These are phyloP conservation scores for Meandrusa payeni DNA, from an alignment of 2,888 invertebrate genomes.

Conservation along the genomic window DNA sequence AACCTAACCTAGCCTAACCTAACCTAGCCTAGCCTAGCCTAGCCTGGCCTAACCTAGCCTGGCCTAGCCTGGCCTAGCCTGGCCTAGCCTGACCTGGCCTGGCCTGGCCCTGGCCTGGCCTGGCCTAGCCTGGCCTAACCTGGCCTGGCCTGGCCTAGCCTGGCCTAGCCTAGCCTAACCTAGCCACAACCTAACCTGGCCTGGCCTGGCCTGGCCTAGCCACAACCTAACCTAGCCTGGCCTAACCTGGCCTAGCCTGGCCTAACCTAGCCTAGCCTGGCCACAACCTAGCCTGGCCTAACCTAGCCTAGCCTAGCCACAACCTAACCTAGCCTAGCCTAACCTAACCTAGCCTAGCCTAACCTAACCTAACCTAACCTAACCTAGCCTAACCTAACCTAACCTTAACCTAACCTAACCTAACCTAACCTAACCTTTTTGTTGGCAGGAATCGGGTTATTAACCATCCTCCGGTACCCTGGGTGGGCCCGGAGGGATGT, in stretches of 20 bases:
- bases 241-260: constrained; percentile 22
- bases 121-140: constrained; percentile 20
- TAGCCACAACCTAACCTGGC: too few species aligned
- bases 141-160: constrained; percentile 19
- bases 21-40: constrained; percentile 20
- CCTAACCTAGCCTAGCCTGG: constrained; percentile 24
- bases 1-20: too few species aligned
- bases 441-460: too few species aligned
- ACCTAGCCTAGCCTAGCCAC: too few species aligned
- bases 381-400: constrained; percentile 21
- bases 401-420: too few species aligned
- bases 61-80: constrained; percentile 19
- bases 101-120: constrained; percentile 19
- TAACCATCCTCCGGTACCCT: too few species aligned
- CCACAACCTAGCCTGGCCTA: constrained; percentile 4
- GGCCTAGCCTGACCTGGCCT: constrained; percentile 19
- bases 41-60: constrained; percentile 20
- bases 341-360: constrained; percentile 24
- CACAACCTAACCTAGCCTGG: too few species aligned
- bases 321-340: too few species aligned
- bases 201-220: too few species aligned
- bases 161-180: constrained; percentile 20
- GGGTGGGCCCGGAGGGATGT: too few species aligned
- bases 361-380: constrained; percentile 24
- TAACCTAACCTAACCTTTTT: too few species aligned